Conservation (phyloP, 2,888 invertebrate species). For the Globia sparganii region DNA sequence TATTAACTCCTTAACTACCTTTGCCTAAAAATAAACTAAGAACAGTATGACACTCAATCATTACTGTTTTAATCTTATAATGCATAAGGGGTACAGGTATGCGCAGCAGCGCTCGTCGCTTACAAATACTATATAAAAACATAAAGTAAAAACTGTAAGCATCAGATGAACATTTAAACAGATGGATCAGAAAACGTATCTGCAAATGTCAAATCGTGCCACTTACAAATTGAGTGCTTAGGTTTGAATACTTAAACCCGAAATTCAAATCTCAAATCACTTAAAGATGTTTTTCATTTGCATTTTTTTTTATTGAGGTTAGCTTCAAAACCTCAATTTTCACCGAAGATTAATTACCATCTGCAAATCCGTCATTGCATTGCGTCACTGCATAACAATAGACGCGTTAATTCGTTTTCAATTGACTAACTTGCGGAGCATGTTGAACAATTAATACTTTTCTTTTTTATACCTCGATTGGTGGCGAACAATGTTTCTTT, state of each 20-base stretch:
- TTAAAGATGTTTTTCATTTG: neutral
- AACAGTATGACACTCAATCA: neutral
- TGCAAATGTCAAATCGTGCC: neutral
- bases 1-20: neutral
- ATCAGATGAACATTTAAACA: neutral
- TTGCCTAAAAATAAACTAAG: neutral
- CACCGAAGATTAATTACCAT: neutral
- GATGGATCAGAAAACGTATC: neutral
- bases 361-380: neutral
- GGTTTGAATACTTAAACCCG: neutral
- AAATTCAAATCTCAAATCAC: neutral
- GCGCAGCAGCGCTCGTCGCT: neutral
- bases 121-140: neutral
- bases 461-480: neutral
- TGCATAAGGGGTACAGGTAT: neutral
- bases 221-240: neutral
- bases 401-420: slow-evolving; percentile 14
- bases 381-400: too few species aligned
- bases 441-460: slow-evolving; percentile 22
- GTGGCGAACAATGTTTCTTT: slow-evolving; percentile 37
- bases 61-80: neutral
- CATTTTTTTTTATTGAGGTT: neutral
- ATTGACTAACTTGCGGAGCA: slow-evolving; percentile 11
- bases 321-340: neutral
- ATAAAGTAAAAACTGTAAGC: neutral